Evolutionary conservation across 2,888 invertebrate species (phyloP).

Genomic region (Melieria omissa): DNA sequence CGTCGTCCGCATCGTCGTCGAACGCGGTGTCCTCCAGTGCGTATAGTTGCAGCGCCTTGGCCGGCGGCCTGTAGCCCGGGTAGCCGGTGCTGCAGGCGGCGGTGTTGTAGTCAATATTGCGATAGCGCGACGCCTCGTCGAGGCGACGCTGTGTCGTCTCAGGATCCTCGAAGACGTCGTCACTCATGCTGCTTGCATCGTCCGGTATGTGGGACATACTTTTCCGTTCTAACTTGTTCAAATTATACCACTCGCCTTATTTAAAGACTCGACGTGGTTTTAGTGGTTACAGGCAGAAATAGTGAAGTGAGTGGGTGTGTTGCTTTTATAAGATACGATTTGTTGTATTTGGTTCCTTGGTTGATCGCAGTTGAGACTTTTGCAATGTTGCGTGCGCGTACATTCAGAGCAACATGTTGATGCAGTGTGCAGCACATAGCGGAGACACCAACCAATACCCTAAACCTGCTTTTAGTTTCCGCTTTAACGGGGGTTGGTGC

Average conservation of each 20-base stretch:
- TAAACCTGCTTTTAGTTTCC: too few relatives aligned
- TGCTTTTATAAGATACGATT: background rate
- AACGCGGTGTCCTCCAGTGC: slow-evolving; percentile 61
- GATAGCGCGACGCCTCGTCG: slow-evolving; percentile 56
- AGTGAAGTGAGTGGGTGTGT: background rate
- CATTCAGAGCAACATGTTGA: too few relatives aligned
- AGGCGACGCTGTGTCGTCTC: slow-evolving; percentile 66
- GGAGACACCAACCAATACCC: too few relatives aligned
- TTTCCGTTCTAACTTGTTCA: background rate
- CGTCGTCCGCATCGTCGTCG: slow-evolving; percentile 57
- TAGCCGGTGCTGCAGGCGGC: slow-evolving; percentile 83
- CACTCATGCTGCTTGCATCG: slow-evolving; percentile 78
- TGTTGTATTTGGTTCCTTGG: too few relatives aligned
- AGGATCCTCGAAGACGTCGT: slow-evolving; percentile 82
- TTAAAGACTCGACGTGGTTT: background rate
- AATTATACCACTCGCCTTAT: background rate
- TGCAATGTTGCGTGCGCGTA: too few relatives aligned
- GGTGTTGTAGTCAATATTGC: slow-evolving; percentile 41
- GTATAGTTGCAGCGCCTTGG: slow-evolving; percentile 73
- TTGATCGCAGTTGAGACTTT: too few relatives aligned
- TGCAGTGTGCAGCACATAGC: too few relatives aligned
- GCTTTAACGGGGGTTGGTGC: too few relatives aligned
- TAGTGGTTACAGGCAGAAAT: slow-evolving; percentile 18
- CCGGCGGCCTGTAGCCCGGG: slow-evolving; percentile 80
- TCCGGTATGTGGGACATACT: slow-evolving; percentile 72